Evolutionary conservation across 2,888 invertebrate species (phyloP).

Genomic region (Brenthis daphne): DNA sequence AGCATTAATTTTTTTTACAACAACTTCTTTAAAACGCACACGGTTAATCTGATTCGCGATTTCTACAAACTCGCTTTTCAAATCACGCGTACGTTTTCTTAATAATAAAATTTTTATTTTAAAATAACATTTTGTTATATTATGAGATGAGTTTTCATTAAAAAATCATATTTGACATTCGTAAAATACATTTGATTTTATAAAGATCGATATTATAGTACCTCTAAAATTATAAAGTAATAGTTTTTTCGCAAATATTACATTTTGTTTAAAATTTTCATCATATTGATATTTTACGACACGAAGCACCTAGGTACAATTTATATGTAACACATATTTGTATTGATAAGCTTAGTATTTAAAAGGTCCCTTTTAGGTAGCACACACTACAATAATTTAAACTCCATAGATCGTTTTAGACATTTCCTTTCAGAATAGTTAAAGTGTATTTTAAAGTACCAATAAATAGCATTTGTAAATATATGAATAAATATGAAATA

Average conservation of each 20-base stretch:
- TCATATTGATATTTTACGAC: conserved; percentile 31
- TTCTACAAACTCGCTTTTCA: conserved; percentile 28
- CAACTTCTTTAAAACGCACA: conserved; percentile 27
- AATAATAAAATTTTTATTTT: background rate
- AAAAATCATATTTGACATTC: too few species aligned
- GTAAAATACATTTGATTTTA: background rate
- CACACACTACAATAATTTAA: conserved; percentile 2
- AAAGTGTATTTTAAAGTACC: conserved; percentile 48
- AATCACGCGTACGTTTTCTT: conserved; percentile 34
- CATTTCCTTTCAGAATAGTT: conserved; percentile 7
- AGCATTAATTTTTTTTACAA: conserved; percentile 12
- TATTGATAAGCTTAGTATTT: conserved; percentile 37
- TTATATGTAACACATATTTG: conserved; percentile 49
- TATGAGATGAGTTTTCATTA: conserved; percentile 1
- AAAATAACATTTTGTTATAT: conserved; percentile 11
- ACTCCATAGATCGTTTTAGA: background rate
- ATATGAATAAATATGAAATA: conserved; percentile 49
- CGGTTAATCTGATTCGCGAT: conserved; percentile 14
- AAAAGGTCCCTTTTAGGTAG: conserved; percentile 27
- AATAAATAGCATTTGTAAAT: conserved; percentile 61
- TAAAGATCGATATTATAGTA: background rate
- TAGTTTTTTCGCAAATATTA: conserved; percentile 5
- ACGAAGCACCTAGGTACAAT: conserved; percentile 74
- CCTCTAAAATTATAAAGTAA: background rate
- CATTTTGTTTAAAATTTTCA: background rate